Evolutionary conservation across 2,888 invertebrate species (phyloP).

Genomic region (Linnaemya vulpina): DNA sequence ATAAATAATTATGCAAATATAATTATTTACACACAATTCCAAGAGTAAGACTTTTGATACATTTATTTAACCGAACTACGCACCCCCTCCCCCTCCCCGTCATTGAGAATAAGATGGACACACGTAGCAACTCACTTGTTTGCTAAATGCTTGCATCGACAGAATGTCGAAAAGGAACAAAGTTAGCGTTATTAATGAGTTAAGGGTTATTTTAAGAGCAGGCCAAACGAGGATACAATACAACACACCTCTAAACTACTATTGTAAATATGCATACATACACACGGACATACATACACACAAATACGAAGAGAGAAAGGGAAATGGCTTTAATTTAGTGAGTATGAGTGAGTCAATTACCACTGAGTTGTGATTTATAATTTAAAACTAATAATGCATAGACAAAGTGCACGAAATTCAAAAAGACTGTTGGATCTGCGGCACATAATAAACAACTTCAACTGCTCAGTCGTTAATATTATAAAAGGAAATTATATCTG

Average conservation of each 20-base stretch:
- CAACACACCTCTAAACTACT: not conserved
- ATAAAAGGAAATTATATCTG: not conserved
- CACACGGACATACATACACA: too few species aligned
- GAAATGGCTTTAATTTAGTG: not conserved
- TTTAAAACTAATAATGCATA: conserved; percentile 31
- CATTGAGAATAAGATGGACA: not conserved
- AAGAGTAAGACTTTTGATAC: conserved; percentile 23
- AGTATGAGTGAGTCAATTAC: conserved; percentile 34
- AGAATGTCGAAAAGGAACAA: conserved; percentile 30
- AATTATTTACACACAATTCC: conserved; percentile 46
- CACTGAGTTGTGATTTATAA: conserved; percentile 35
- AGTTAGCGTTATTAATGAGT: conserved; percentile 34
- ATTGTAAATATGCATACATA: too few species aligned
- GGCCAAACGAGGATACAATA: conserved; percentile 28
- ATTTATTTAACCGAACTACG: conserved; percentile 30
- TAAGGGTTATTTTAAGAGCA: conserved; percentile 49
- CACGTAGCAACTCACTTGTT: not conserved
- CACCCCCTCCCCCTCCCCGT: not conserved
- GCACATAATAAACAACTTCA: too few species aligned
- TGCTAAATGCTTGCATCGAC: not conserved
- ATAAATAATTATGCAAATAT: conserved; percentile 69
- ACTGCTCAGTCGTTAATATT: not conserved
- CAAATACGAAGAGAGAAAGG: not conserved
- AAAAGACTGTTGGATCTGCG: too few species aligned
- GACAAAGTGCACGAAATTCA: not conserved